Evolutionary conservation across 2,888 invertebrate genomes (phyloP).

Genomic region (Archips crataeganus): DNA sequence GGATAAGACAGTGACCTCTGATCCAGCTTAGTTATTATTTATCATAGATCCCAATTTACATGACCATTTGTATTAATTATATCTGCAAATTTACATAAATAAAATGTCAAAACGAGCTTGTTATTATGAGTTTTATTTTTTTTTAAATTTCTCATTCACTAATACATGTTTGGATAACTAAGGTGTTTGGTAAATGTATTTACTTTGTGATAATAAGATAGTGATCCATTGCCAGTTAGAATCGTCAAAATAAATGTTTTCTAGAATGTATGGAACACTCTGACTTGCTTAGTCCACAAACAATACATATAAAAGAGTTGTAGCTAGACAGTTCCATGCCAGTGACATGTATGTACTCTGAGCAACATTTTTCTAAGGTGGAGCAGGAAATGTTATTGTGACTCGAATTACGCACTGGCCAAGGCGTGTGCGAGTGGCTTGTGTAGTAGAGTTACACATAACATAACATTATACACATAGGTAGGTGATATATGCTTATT

Average conservation of each 20-base stretch:
- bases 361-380: conserved; percentile 50
- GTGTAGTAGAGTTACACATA: not conserved
- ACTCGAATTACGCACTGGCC: conserved; percentile 27
- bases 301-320: conserved; percentile 27
- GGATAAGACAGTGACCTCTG: conserved; percentile 68
- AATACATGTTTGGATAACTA: not conserved
- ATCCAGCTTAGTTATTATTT: conserved; percentile 79
- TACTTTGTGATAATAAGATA: not conserved
- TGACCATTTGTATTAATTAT: conserved; percentile 86
- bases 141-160: not conserved
- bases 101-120: conserved; percentile 85
- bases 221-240: not conserved
- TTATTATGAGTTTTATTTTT: conserved; percentile 62
- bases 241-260: not conserved
- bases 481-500: not conserved
- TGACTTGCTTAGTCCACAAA: conserved; percentile 13
- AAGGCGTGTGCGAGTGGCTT: conserved; percentile 8
- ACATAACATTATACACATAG: not conserved
- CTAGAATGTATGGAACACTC: not conserved
- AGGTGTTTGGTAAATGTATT: not conserved
- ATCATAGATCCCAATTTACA: conserved; percentile 83
- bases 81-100: conserved; percentile 86
- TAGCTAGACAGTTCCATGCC: conserved; percentile 27
- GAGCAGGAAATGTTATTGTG: conserved; percentile 62
- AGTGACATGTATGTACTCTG: conserved; percentile 6